These are phyloP conservation scores for Torymus texanus DNA, from an alignment of 2,888 invertebrate genomes.

Conservation along the genomic window DNA sequence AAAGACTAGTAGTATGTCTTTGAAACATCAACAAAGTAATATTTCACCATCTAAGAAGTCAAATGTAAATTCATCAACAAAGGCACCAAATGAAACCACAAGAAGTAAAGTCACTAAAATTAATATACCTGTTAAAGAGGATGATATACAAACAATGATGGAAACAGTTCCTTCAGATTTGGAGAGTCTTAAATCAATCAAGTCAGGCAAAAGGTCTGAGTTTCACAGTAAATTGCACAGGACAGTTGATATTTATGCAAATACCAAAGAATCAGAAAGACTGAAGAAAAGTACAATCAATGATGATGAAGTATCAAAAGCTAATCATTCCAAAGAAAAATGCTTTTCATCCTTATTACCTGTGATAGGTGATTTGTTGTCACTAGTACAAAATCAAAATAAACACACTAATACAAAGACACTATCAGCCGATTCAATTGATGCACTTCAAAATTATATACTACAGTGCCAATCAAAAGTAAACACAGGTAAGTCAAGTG, in stretches of 20 bases:
- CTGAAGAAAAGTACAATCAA: conserved; percentile 44
- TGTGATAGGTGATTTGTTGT: conserved; percentile 67
- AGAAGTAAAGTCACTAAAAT: conserved; percentile 58
- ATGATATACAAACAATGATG: conserved; percentile 72
- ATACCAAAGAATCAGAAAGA: conserved; percentile 45
- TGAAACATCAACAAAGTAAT: conserved; percentile 45
- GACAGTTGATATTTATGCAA: conserved; percentile 14
- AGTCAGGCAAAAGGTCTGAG: conserved; percentile 47
- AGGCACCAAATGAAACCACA: conserved; percentile 31
- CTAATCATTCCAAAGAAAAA: conserved; percentile 60
- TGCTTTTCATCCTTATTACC: conserved; percentile 66
- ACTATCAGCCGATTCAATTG: conserved; percentile 59
- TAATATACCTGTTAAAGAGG: conserved; percentile 65
- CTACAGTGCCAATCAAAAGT: conserved; percentile 59
- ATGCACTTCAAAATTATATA: conserved; percentile 62
- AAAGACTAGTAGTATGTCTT: conserved; percentile 38
- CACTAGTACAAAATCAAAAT: conserved; percentile 62
- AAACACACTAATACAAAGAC: conserved; percentile 60
- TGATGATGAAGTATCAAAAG: conserved; percentile 56
- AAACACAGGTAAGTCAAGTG: conserved; percentile 44
- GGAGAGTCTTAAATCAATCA: conserved; percentile 61
- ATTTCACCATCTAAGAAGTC: conserved; percentile 43
- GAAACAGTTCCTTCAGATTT: conserved; percentile 67
- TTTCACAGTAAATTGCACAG: conserved; percentile 17
- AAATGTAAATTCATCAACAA: conserved; percentile 17